phyloP scores from a whole-genome alignment of 2,113 vertebrate species.

The Nycticorax nycticorax region DNA sequence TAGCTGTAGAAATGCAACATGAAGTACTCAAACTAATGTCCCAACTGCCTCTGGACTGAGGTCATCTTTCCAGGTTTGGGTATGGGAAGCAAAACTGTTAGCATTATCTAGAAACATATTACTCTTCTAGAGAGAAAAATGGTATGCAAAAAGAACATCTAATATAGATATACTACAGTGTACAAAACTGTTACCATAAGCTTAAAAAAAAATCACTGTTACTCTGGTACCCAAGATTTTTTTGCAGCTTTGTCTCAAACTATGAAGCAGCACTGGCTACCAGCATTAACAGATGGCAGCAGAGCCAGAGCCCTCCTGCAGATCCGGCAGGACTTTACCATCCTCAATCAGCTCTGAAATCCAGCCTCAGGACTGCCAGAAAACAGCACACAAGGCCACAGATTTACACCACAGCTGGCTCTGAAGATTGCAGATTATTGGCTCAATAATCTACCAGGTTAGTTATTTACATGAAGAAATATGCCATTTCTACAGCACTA shows the following conservation, averaged over 20 bases:
- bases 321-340: background rate
- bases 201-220: background rate
- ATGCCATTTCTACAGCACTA: background rate
- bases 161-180: background rate
- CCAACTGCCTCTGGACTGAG: background rate
- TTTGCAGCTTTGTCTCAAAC: background rate
- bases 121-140: background rate
- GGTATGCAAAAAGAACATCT: background rate
- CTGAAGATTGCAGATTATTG: background rate
- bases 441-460: background rate
- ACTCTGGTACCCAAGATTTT: background rate
- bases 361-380: background rate
- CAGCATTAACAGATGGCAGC: background rate
- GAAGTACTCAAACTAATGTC: background rate
- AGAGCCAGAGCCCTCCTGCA: background rate
- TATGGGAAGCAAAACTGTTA: background rate
- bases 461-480: background rate
- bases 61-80: background rate
- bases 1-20: background rate
- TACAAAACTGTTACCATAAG: background rate
- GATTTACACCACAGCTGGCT: background rate
- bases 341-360: background rate
- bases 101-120: background rate
- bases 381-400: background rate
- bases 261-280: background rate